Base-by-base conservation (phyloP, 2,888 invertebrate species). In the Colletes collaris region DNA sequence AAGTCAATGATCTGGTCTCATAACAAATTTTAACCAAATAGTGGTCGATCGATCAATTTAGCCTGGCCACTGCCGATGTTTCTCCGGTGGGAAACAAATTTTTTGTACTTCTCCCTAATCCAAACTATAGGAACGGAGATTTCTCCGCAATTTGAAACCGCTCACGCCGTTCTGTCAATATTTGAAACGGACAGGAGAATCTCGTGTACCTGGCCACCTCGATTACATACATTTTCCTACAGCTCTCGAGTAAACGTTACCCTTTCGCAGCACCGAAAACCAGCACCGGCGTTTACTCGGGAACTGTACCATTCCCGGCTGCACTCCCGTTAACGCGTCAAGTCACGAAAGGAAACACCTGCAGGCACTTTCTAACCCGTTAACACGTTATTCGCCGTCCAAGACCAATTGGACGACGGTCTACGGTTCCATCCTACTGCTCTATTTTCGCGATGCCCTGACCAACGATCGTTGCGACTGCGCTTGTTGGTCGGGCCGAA, bases 311-410 rank as follows among this genome's bases (percentile, higher is more conserved):
- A 56, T 46, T 58, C 49, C 52, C 13, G 67, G 52, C 55, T 37
- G 19, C 16, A 16, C 72, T 76, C 19, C 58, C 37, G 71, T 67
- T 71, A 77, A 77, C 70, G 65, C 60, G 78, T 46, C 55, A 16
- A 69, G 64, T 80, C 68, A 72, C 79, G 79, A 58, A 79, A 64
- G 40, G 58, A 44, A 66, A 19, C 73, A 79, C 73, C 80, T 80
- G 80, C 79, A 63, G 68, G 53, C 72, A 56, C 70, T 65, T 70
- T 68, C 79, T 64, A 68, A 27, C 53, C 65, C 52, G 67, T 79
- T 76, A 67, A 71, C 78, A 62, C 69, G 55, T 70, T 62, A 62
- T 53, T 55, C 56, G 19, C 37, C 10, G 11, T 2, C 10, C 40
- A 62, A 67, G 49, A 64, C 66, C 58, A 63, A 71, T 70, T 27